A percentile compares a stretch with the other conserved stretches of the same genome.
Conservation (phyloP, 2,113 vertebrate species). For the Dicentrarchus labrax region DNA sequence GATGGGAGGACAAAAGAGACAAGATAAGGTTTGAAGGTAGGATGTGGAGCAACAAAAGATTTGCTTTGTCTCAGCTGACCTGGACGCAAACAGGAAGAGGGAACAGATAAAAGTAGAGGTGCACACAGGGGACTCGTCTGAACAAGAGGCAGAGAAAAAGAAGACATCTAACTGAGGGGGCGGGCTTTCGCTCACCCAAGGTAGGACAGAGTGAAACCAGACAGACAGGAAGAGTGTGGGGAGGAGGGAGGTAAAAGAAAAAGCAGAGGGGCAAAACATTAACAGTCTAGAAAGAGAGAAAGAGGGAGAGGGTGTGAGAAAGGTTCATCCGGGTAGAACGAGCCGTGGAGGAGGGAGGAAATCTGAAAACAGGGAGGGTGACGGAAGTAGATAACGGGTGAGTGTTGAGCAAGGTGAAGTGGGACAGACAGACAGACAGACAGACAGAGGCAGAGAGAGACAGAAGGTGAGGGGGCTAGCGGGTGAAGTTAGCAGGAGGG, state of each 20-base stretch:
- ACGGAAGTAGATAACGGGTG: slow-evolving; percentile 7
- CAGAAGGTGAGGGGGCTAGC: slow-evolving; percentile 2
- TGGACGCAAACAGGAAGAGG: slow-evolving; percentile 7
- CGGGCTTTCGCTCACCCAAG: background rate
- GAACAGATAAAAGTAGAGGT: background rate
- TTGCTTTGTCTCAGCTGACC: background rate
- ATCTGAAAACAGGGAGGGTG: background rate
- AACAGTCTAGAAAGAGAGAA: background rate
- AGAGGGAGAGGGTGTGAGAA: background rate
- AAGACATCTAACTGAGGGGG: slow-evolving; percentile 11
- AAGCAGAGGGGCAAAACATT: slow-evolving; percentile 29
- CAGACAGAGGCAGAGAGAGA: background rate
- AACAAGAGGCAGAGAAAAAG: slow-evolving; percentile 10
- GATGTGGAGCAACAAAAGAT: background rate
- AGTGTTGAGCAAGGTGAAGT: slow-evolving; percentile 10
- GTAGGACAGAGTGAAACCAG: slow-evolving; percentile 12
- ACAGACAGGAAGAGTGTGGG: slow-evolving; percentile 37
- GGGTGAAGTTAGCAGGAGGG: slow-evolving; percentile 20
- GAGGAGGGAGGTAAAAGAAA: background rate
- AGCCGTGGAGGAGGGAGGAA: background rate
- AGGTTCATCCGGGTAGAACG: background rate
- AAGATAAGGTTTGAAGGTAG: background rate
- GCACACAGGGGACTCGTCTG: slow-evolving; percentile 30
- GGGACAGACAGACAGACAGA: background rate
- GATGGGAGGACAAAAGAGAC: slow-evolving; percentile 3